Evolutionary conservation across 2,797 vertebrate genomes (phyloP), one percentile per base, ranked within the genome.

Genomic region (Manis javanica): DNA sequence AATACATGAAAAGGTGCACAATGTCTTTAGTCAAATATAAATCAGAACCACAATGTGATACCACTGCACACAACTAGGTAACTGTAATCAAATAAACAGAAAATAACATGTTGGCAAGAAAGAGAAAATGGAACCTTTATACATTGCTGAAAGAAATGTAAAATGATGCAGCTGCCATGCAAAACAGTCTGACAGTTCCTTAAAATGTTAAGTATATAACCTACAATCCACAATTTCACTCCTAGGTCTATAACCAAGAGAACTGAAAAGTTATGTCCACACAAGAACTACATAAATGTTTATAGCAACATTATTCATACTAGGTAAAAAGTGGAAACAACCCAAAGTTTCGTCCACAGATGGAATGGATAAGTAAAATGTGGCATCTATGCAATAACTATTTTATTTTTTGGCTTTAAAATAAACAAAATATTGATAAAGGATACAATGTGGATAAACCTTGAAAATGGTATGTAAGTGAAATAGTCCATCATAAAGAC

Each of bases 381-480:
- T 21, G 29, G 12, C 31, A 42, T 75, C 66, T 61, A 82, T 77
- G 75, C 42, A 69, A 83, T 39, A 3, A 75, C 69, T 74, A 77
- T 29, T 31, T 31, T 69, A 77, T 29, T 37, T 75, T 92, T 87
- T 86, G 53, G 51, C 46, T 83, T 88, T 84, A 37, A 71, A 78
- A 57, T 14, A 24, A 85, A 29, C 55, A 37, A 89, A 49, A 2
- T 71, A 37, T 13, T 75, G 49, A 49, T 87, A 74, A 53, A 42
- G 39, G 12, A n/a, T 55, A 91, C 39, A 21, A 37, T 34, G 39
- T 68, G 46, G 34, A 83, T 68, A 14, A 71, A 91, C 5, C 42
- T 87, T 91, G 46, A 96, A 96, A 75, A 87, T 18, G 21, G 13
- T 66, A 53, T 75, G 37, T 57, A 81, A 85, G 31, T 90, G 46